These are phyloP conservation scores for Onychomys torridus DNA, from an alignment of 2,797 vertebrate genomes.

Conservation along the genomic window DNA sequence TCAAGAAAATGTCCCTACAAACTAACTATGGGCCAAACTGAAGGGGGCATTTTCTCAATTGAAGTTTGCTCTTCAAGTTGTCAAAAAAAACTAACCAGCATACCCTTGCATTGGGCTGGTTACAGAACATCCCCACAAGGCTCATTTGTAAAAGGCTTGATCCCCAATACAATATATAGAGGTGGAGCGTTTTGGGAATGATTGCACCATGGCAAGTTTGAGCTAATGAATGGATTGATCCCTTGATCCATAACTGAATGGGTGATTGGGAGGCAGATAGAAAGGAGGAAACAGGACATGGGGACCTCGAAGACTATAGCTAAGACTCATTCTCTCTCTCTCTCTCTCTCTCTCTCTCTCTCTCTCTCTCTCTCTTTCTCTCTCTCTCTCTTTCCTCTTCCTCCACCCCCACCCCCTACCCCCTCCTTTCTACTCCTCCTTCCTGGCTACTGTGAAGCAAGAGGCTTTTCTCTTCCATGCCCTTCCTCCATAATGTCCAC, in stretches of 20 bases:
- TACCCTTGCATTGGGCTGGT: background rate
- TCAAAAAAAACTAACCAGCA: background rate
- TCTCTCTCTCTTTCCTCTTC: accelerated
- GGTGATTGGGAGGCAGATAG: background rate
- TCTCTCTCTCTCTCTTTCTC: no score
- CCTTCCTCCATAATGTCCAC: no score
- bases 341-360: no score
- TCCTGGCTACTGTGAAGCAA: background rate
- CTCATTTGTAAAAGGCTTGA: background rate
- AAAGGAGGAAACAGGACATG: background rate
- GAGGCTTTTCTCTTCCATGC: background rate
- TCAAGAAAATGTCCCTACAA: background rate
- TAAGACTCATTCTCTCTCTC: background rate
- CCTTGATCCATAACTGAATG: background rate
- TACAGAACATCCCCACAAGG: no score
- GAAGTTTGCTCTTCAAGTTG: background rate
- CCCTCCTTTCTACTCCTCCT: background rate
- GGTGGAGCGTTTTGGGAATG: background rate
- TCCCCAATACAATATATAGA: no score
- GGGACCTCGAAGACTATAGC: background rate
- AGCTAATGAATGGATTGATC: background rate
- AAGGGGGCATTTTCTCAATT: background rate
- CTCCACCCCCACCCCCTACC: background rate
- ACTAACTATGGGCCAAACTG: background rate
- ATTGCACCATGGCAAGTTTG: background rate